Base-by-base conservation (phyloP, 2,113 vertebrate species). In the Solea senegalensis region DNA sequence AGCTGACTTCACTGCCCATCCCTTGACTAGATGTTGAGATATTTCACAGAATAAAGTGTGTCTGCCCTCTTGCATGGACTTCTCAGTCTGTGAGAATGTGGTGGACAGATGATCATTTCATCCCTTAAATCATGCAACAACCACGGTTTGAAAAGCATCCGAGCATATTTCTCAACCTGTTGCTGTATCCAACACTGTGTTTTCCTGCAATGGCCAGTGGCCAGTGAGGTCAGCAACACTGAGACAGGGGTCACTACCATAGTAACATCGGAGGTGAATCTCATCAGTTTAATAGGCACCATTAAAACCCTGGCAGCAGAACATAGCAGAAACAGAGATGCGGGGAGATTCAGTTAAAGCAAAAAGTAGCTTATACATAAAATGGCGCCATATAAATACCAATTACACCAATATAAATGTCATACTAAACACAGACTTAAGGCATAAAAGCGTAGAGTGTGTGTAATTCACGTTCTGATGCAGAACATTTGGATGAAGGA, bases 181-280 rank as follows among this genome's bases (percentile, higher is more conserved):
- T 48, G 41, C 26, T 39, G 46, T 3, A 12, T 65, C 15, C 55
- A 56, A 39, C 49, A 16, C 55, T 49, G 40, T 53, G 40, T 57
- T 78, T 27, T 61, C 34, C 26, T 59, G 41, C 44, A 65, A 72
- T 39, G 40, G 60, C 53, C 15, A 43, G 27, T 58, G 0, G 51
- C 45, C 65, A 56, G 9, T 71, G 0, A 72, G 76, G 43, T 82
- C 70, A 78, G 27, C 3, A 2, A 55, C 51, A 65, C 45, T 76
- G 21, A 64, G 61, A 56, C 71, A 64, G 49, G 69, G 70, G 73
- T 86, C 59, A 44, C 54, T 69, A 50, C 69, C 69, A 80, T 55
- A 41, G 70, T 60, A 70, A 80, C 65, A 69, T 43, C n/a, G 50
- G 45, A 51, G 34, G 61, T 67, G 13, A 69, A 73, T 69, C 57